Evolutionary conservation across 92 coral and sea anemone genomes (phyloP), one percentile per base, ranked within the genome.

Genomic region (Palythoa caribaeorum): DNA sequence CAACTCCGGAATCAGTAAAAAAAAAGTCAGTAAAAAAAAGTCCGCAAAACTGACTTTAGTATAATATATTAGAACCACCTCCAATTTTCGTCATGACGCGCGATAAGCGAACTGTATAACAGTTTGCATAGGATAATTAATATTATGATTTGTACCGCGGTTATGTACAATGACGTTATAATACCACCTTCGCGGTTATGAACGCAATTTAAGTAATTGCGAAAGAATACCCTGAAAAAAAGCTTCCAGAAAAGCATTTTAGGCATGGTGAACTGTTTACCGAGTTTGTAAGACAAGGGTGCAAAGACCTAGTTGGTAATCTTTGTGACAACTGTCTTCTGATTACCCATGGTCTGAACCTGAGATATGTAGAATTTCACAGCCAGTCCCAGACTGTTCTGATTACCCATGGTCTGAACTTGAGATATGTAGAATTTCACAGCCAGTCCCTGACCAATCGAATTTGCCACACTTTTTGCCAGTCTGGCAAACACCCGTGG

Each of bases 241-340:
- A 63, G 7, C 66, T 87, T 65, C 55, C 78, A 13, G 73, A 37
- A 39, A 37, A 20, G 17, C 90, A 87, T 66, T 78, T 78, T 38
- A 87, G 4, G 7, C 77, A 55, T 10, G 90, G 90, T 3, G 87
- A 87, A 79, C 86, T 87, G 86, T 87, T 87, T 76, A 55, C 86
- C 14, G 90, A 78, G 84, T 78, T 59, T 72, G 70, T 88, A 20
- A 88, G 66, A 78, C 63, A 79, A 63, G 86, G 78, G 16, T 87
- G 90, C 50, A 78, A 74, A 51, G 77, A 79, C 63, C 50, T 40
- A 5, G 73, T 15, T 47, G 90, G 87, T n/a, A 54, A 21, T n/a
- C 73, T 87, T 20, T 87, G 90, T 38, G 50, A 85, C 28, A 54
- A 75, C 89, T 83, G 79, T 28, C 28, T 70, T 83, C 87, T 40